Evolutionary conservation across 2,113 vertebrate species (phyloP).

Genomic region (Aphelocoma coerulescens): DNA sequence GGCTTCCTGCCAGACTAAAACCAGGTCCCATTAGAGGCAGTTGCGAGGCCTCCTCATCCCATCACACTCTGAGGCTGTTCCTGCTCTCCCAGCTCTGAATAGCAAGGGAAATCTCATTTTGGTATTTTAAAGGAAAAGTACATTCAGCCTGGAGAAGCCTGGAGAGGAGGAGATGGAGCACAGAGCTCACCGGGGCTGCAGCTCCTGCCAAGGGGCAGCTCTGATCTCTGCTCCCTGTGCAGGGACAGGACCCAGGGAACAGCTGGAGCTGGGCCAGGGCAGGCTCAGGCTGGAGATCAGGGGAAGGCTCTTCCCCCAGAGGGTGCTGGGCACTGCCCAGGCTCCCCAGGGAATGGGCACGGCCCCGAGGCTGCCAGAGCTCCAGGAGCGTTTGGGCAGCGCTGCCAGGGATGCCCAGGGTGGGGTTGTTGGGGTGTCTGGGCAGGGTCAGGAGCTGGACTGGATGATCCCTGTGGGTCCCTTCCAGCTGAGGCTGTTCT

Average conservation of each 20-base stretch:
- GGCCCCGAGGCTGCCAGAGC: neutral
- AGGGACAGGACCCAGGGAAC: neutral
- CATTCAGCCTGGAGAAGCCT: neutral
- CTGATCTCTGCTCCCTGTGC: neutral
- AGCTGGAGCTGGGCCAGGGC: fast-evolving
- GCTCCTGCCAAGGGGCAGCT: neutral
- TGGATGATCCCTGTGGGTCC: neutral
- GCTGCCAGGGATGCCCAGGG: fast-evolving
- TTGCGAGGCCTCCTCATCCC: fast-evolving
- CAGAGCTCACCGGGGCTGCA: neutral
- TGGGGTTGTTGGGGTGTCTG: neutral
- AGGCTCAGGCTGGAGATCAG: fast-evolving
- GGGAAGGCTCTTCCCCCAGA: neutral
- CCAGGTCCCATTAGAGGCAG: neutral
- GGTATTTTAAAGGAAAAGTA: neutral
- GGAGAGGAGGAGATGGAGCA: neutral
- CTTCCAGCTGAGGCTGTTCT: neutral
- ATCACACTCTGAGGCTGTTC: fast-evolving
- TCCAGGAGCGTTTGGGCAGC: fast-evolving
- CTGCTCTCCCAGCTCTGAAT: fast-evolving
- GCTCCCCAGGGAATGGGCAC: neutral
- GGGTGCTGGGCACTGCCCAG: neutral
- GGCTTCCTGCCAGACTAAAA: neutral
- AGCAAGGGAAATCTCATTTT: neutral
- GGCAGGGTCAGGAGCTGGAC: fast-evolving